phyloP scores from a whole-genome alignment of 2,888 invertebrate species.

The Lamellibrachia satsuma region DNA sequence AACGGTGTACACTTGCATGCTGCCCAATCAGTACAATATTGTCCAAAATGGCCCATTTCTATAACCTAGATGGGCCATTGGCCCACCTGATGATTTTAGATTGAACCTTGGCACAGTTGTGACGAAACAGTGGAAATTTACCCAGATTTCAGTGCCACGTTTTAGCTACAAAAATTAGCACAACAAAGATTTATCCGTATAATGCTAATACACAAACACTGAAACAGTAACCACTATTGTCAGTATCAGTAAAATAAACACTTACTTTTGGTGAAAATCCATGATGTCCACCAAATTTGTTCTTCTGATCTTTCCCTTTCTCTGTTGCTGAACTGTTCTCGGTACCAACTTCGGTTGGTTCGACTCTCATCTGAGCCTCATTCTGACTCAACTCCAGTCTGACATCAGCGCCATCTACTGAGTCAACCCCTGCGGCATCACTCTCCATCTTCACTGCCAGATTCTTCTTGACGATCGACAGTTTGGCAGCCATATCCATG shows the following conservation, averaged over 20 bases:
- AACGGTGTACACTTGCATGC: too few species aligned
- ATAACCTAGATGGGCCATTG: too few species aligned
- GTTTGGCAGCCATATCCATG: constrained; percentile 12
- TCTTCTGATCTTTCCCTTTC: constrained; percentile 37
- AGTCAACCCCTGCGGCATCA: background rate
- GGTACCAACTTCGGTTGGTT: background rate
- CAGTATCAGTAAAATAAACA: background rate
- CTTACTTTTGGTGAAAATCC: constrained; percentile 79
- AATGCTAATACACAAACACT: too few species aligned
- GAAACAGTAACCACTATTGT: too few species aligned
- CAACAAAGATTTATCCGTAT: background rate
- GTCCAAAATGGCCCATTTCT: too few species aligned
- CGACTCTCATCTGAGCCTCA: background rate
- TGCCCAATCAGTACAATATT: too few species aligned
- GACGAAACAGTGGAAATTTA: too few species aligned
- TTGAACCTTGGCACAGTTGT: too few species aligned
- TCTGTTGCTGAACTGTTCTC: constrained; percentile 9
- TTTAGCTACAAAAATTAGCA: background rate
- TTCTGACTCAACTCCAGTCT: constrained; percentile 22
- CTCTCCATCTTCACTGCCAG: constrained; percentile 21
- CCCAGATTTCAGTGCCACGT: background rate
- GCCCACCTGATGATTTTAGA: too few species aligned
- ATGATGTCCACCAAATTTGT: constrained; percentile 64
- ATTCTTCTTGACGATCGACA: constrained; percentile 6
- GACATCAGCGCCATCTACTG: background rate